Evolutionary conservation across 2,113 vertebrate species (phyloP), one percentile per base, ranked within the genome.

Genomic region (Mus musculus): DNA sequence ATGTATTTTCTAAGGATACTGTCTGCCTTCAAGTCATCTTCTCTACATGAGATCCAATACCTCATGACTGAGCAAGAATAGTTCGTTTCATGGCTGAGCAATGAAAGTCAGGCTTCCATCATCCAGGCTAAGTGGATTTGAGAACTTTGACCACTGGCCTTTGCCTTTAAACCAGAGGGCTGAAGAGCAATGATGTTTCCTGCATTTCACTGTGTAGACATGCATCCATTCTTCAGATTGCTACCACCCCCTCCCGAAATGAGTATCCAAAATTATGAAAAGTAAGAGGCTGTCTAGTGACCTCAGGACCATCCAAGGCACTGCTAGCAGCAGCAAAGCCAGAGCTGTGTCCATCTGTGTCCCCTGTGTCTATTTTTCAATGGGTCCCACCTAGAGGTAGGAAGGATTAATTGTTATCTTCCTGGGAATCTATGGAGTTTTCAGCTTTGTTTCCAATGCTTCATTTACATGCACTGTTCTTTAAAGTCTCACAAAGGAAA

Each of bases 321-420:
- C 42, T 42, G 52, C 19, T 69, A 11, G 24, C 5, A 76, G 39
- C 4, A 63, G 52, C 28, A 20, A 92, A 73, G 46, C 65, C 52
- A 82, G 33, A 81, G 71, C 13, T 11, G 65, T 88, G n/a, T 76
- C 30, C 30, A 49, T 56, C 36, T 39, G 14, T 52, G 30, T 88
- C 65, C 65, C 78, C 69, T 36, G 2, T 54, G 2, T 61, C 80
- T 94, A 42, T 89, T 94, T 97, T 46, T 61, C 86, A 93, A 4
- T 52, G 78, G 59, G 42, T 80, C 75, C 59, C 87, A 88, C 30
- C 67, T 78, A 9, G 1, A 12, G 36, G 2, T 71, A 13, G 26
- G 11, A 87, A 69, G 89, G 77, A 93, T 69, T 19, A 17, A n/a
- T 85, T 73, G 39, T 92, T 61, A 85, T 42, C 67, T 75, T 81